These are phyloP conservation scores for Yponomeuta evonymella DNA, from an alignment of 2,888 invertebrate species.

Conservation along the genomic window DNA sequence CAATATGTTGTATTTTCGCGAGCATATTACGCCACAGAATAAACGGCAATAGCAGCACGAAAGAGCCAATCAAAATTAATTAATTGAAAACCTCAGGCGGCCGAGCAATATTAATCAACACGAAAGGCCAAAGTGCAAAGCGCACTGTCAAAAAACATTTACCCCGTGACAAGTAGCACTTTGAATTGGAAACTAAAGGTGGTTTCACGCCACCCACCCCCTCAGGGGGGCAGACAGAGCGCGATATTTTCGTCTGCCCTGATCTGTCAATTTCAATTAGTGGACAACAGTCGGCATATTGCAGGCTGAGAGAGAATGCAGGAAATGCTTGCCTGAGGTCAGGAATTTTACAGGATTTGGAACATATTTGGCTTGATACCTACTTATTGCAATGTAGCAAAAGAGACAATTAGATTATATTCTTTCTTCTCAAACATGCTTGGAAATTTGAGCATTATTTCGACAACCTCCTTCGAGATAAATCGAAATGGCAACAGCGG, in stretches of 20 bases:
- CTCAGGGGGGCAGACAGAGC: slow-evolving; percentile 42
- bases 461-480: no score
- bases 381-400: no score
- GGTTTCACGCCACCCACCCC: slow-evolving; percentile 34
- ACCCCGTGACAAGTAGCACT: slow-evolving; percentile 45
- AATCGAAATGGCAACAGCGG: no score
- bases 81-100: neutral
- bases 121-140: slow-evolving; percentile 27
- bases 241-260: slow-evolving; percentile 68
- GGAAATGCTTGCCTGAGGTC: neutral
- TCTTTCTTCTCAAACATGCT: no score
- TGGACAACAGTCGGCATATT: slow-evolving; percentile 44
- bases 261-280: slow-evolving; percentile 73
- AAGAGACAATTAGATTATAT: no score
- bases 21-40: neutral
- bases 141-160: slow-evolving; percentile 55
- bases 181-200: slow-evolving; percentile 35
- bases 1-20: no score
- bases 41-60: neutral
- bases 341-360: no score
- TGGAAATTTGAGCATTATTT: no score
- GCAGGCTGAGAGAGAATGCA: neutral
- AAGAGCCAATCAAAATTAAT: neutral
- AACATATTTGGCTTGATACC: no score
- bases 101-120: neutral